A percentile compares a stretch with the other conserved stretches of the same genome.
phyloP scores from a whole-genome alignment of 2,888 invertebrate species.

The Merodon equestris region DNA sequence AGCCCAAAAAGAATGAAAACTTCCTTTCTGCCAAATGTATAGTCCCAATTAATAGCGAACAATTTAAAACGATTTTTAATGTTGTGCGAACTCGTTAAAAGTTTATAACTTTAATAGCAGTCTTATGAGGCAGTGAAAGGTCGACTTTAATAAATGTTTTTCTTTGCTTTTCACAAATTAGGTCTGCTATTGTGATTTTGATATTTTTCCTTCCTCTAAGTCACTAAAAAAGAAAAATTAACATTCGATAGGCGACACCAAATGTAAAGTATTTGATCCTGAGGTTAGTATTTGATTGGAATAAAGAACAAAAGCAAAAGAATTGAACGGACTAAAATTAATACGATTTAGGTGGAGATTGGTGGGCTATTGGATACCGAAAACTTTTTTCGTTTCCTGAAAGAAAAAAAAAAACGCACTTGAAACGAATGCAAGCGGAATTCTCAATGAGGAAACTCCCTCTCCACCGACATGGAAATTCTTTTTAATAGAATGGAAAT shows the following conservation, averaged over 20 bases:
- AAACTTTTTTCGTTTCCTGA: constrained; percentile 62
- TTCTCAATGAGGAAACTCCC: constrained; percentile 65
- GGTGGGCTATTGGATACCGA: constrained; percentile 22
- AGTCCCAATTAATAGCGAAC: constrained; percentile 51
- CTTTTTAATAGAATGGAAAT: constrained; percentile 63
- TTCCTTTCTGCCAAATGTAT: neutral
- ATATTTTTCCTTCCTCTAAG: neutral
- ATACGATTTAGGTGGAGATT: constrained; percentile 49
- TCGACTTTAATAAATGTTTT: constrained; percentile 26
- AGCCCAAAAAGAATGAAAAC: constrained; percentile 40
- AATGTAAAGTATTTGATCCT: constrained; percentile 53
- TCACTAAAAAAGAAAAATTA: constrained; percentile 33
- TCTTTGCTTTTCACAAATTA: constrained; percentile 13
- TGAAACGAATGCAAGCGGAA: constrained; percentile 66
- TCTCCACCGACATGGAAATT: constrained; percentile 49
- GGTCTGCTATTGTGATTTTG: constrained; percentile 15
- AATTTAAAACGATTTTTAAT: constrained; percentile 60
- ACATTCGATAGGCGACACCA: constrained; percentile 50
- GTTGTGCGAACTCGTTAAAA: constrained; percentile 64
- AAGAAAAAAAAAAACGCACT: constrained; percentile 51
- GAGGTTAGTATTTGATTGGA: constrained; percentile 52
- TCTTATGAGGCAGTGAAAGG: constrained; percentile 33
- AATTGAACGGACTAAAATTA: constrained; percentile 36
- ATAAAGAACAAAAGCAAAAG: constrained; percentile 18
- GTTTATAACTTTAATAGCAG: constrained; percentile 51